Percentiles rank a stretch among this genome's conserved stretches.
These are phyloP conservation scores for Gorsachius magnificus DNA, from an alignment of 2,797 vertebrate genomes.

Conservation along the genomic window DNA sequence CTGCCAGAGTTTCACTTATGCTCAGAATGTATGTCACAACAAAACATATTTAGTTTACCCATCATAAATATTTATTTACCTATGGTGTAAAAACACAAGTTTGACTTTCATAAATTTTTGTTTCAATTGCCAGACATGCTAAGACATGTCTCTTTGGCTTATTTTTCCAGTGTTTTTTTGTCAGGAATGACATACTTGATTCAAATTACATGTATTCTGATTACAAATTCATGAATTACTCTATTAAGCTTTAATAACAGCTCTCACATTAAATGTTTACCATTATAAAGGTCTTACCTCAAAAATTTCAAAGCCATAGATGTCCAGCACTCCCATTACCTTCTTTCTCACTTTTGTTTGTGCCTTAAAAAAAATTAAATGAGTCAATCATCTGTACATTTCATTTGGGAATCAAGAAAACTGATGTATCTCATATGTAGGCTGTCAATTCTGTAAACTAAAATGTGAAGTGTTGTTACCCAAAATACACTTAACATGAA, in stretches of 20 bases:
- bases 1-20: neutral
- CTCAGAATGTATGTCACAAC: neutral
- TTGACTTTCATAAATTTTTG: neutral
- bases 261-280: neutral
- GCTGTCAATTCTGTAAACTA: neutral
- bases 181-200: neutral
- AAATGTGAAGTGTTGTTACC: neutral
- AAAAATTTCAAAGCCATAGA: conserved; percentile 99
- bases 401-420: neutral
- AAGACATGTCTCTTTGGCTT: neutral
- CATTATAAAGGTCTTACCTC: conserved; percentile 82
- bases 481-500: neutral
- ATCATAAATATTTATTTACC: conserved; percentile 6
- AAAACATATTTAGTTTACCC: neutral
- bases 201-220: neutral
- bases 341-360: conserved; percentile 94
- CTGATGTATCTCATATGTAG: neutral
- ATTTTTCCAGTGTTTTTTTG: neutral
- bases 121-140: neutral
- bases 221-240: neutral
- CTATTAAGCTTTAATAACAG: neutral
- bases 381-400: neutral
- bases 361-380: conserved; percentile 77
- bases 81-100: neutral
- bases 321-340: conserved; percentile 99